Evolutionary conservation across 2,113 vertebrate genomes (phyloP).

Genomic region (Limnothrissa miodon): DNA sequence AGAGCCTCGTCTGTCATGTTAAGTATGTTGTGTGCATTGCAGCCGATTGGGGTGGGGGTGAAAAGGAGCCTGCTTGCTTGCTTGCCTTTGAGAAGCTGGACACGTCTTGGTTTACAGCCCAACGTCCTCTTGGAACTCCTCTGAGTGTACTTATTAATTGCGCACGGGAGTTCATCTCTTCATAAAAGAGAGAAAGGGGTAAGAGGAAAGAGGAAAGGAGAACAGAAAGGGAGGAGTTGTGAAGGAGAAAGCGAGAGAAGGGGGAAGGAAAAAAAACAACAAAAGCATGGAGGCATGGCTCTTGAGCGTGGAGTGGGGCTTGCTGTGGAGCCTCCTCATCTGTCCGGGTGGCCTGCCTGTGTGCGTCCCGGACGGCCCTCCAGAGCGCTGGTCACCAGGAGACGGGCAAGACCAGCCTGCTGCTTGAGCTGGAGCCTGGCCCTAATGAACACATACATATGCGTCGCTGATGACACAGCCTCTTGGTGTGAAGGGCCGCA

Average conservation of each 20-base stretch:
- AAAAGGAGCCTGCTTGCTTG: conserved; percentile 41
- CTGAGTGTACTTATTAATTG: conserved; percentile 63
- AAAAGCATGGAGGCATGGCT: background rate
- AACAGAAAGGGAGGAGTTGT: background rate
- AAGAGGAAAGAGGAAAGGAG: background rate
- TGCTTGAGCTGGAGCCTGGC: background rate
- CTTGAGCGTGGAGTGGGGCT: conserved; percentile 26
- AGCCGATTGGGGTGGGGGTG: conserved; percentile 7
- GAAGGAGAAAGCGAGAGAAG: no score
- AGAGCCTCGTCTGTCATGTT: conserved; percentile 61
- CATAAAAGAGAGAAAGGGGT: conserved; percentile 25
- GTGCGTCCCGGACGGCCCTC: conserved; percentile 25
- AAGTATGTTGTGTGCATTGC: conserved; percentile 61
- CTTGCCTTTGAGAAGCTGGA: conserved; percentile 52
- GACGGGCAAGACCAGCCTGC: background rate
- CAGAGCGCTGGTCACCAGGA: background rate
- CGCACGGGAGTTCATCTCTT: conserved; percentile 43
- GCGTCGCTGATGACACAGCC: background rate
- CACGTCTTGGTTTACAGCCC: conserved; percentile 59
- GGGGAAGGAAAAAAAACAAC: background rate
- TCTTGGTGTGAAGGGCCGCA: background rate
- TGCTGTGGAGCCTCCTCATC: conserved; percentile 26
- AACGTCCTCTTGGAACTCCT: conserved; percentile 54
- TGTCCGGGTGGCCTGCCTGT: conserved; percentile 7
- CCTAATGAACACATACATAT: conserved; percentile 18